phyloP scores from a whole-genome alignment of 2,797 vertebrate species.

The Lepilemur ruficaudatus region DNA sequence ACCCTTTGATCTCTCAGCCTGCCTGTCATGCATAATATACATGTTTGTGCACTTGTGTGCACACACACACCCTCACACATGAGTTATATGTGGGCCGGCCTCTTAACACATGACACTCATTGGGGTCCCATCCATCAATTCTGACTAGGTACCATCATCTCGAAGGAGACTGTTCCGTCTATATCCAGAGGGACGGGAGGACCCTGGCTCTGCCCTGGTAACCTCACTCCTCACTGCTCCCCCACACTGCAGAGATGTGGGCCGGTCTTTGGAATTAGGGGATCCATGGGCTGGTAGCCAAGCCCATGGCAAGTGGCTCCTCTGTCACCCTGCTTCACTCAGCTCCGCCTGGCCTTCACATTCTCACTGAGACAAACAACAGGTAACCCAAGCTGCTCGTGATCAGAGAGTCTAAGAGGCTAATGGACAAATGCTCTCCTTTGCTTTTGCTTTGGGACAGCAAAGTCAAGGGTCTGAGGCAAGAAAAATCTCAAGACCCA shows the following conservation, averaged over 20 bases:
- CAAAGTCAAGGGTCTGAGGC: slow-evolving; percentile 48
- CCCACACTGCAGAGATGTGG: neutral
- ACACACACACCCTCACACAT: neutral
- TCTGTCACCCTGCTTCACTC: neutral
- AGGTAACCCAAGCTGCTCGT: neutral
- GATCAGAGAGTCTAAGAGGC: neutral
- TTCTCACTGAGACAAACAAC: neutral
- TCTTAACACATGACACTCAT: neutral
- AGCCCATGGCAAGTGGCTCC: neutral
- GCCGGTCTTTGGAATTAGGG: neutral
- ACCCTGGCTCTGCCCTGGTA: neutral
- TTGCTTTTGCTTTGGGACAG: slow-evolving; percentile 29
- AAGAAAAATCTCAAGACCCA: slow-evolving; percentile 52
- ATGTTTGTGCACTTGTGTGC: neutral
- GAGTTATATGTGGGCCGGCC: neutral
- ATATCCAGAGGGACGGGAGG: neutral
- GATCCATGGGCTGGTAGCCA: neutral
- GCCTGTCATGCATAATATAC: neutral
- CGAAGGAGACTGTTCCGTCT: neutral
- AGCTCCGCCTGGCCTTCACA: neutral
- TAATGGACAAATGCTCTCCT: neutral
- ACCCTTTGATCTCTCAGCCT: slow-evolving; percentile 24
- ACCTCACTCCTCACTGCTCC: neutral
- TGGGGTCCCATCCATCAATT: neutral
- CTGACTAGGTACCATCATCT: neutral